Evolutionary conservation across 1,140 invertebrate species (phyloP).

Genomic region (Polyergus mexicanus): DNA sequence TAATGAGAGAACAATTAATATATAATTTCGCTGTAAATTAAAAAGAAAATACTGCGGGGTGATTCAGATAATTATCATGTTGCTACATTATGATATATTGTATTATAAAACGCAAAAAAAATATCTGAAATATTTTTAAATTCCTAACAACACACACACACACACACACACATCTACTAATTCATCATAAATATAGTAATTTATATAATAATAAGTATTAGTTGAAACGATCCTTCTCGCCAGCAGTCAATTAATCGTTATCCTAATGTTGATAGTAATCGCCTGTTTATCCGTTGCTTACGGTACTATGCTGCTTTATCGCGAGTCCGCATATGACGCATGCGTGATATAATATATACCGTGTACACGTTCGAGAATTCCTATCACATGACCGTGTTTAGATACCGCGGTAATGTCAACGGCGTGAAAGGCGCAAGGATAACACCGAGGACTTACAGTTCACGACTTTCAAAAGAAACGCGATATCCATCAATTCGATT

Average conservation of each 20-base stretch:
- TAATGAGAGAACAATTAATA: neutral
- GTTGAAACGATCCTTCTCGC: neutral
- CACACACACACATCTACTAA: neutral
- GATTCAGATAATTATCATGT: neutral
- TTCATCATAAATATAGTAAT: conserved; percentile 6
- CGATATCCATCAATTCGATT: conserved; percentile 71
- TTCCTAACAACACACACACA: neutral
- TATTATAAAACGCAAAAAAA: neutral
- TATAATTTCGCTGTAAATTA: neutral
- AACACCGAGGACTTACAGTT: conserved; percentile 52
- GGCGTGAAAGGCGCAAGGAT: conserved; percentile 28
- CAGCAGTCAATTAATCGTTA: neutral
- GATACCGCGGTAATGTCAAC: neutral
- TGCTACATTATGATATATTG: neutral
- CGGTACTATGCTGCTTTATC: neutral
- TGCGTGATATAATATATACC: neutral
- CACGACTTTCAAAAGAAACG: conserved; percentile 57
- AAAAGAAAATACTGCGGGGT: neutral
- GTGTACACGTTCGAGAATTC: neutral
- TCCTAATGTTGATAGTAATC: neutral
- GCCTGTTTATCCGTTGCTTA: neutral
- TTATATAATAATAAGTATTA: neutral
- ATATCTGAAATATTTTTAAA: neutral
- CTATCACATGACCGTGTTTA: neutral
- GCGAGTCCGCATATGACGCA: neutral